Evolutionary conservation across 2,888 invertebrate genomes (phyloP), one percentile per base, ranked within the genome.

Genomic region (Gymnosoma rotundatum): DNA sequence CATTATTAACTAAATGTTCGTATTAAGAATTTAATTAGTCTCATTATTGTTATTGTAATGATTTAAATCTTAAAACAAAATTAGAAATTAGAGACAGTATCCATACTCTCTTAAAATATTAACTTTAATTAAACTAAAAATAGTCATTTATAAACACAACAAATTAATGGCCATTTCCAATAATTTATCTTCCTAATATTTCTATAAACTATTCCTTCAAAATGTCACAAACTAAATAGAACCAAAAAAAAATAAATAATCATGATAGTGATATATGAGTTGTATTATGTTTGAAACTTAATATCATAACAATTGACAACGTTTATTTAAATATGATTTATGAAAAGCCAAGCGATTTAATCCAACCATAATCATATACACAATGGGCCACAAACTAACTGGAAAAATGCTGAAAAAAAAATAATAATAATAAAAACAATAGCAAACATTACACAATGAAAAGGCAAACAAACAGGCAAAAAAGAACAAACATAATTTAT

Each of bases 301-400:
- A 82, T 84, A 84, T 78, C 82, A 74, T 21, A 82, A 82, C 81
- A 84, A 82, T 84, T 84, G 84, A 84, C 84, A 82, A 63, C 82
- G 64, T 84, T 84, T 74, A 84, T 82, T 82, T 82, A 78, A 84
- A 84, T 82, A 82, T 84, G 84, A 84, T 82, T 84, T 84, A 84
- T 84, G 80, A 54, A 74, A 61, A 25, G 25, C 7, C n/a, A 60
- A 4, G 5, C 54, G n/a, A 64, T 16, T 21, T 48, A 64, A 20
- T 45, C 14, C 25, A 48, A 36, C 20, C 48, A 58, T 25, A 48
- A 75, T 58, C 50, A 48, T 18, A 58, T 12, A 36, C 42, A 72
- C 73, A 63, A 80, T 56, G 72, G 60, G 36, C 80, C 69, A 78
- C 67, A 73, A 83, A 63, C 56, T 66, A 54, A 48, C 50, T 69